Percentiles rank a stretch among this genome's conserved stretches.
These are phyloP conservation scores for Antechinus stuartii DNA, from an alignment of 2,113 vertebrate species.

Conservation along the genomic window DNA sequence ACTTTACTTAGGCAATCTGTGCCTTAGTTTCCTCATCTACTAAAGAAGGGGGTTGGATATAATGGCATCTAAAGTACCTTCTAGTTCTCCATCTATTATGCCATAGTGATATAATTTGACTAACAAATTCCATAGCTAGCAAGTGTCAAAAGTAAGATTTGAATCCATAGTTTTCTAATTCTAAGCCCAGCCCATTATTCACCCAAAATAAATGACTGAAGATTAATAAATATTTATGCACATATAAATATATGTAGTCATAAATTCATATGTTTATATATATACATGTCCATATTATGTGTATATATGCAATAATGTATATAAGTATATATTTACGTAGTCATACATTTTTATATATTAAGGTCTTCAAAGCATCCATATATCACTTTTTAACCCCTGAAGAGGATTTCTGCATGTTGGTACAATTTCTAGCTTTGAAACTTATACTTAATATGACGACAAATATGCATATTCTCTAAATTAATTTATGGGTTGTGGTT, in stretches of 20 bases:
- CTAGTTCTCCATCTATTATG: not conserved
- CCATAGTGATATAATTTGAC: not conserved
- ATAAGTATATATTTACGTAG: not conserved
- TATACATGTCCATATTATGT: not conserved
- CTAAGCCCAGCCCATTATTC: not conserved
- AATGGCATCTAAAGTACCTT: not conserved
- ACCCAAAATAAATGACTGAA: not conserved
- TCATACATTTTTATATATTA: not conserved
- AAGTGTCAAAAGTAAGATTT: not conserved
- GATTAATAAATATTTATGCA: not conserved
- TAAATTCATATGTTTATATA: not conserved
- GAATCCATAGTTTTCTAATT: not conserved
- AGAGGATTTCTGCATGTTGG: not conserved
- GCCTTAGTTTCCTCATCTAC: not conserved
- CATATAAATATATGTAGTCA: not conserved
- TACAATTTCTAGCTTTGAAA: constrained; percentile 16
- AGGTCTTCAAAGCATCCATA: not conserved
- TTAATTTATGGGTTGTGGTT: not conserved
- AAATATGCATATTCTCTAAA: not conserved
- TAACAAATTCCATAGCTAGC: not conserved
- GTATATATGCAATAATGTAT: no score
- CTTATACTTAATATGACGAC: not conserved
- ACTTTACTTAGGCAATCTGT: not conserved
- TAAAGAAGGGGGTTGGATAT: not conserved
- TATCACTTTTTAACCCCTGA: not conserved